Evolutionary conservation across 2,113 vertebrate genomes (phyloP).

Genomic region (human): DNA sequence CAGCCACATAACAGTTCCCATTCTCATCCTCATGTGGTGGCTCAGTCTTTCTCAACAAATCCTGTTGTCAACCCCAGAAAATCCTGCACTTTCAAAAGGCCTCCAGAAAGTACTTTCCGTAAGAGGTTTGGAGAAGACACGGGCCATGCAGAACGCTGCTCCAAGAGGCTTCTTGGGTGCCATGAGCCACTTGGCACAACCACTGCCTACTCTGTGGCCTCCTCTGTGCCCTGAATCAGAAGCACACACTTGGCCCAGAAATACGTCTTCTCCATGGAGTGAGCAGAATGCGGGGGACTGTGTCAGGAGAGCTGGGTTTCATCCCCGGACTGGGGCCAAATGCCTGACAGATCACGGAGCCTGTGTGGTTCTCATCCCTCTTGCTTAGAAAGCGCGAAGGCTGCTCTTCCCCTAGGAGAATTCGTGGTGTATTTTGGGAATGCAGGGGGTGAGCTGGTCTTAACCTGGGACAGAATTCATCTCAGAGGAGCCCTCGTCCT

Average conservation of each 20-base stretch:
- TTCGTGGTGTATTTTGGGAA: fast-evolving
- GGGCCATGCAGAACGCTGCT: fast-evolving
- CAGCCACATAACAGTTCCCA: not conserved
- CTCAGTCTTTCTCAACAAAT: not conserved
- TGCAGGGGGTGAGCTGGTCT: fast-evolving
- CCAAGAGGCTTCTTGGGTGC: fast-evolving
- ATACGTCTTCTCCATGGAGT: fast-evolving
- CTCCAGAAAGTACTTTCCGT: not conserved
- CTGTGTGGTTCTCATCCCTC: not conserved
- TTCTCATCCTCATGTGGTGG: not conserved
- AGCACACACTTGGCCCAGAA: not conserved
- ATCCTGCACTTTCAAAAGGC: not conserved
- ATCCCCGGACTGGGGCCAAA: not conserved
- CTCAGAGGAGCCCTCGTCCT: fast-evolving
- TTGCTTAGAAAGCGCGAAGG: fast-evolving
- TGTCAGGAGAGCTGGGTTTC: not conserved
- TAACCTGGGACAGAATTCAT: fast-evolving
- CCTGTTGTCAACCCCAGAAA: not conserved
- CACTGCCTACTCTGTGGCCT: fast-evolving
- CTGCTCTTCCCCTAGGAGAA: not conserved
- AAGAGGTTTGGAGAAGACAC: not conserved
- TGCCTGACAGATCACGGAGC: fast-evolving
- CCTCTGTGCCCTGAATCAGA: not conserved
- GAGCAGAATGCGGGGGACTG: fast-evolving
- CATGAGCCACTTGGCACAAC: fast-evolving